A percentile compares a stretch with the other conserved stretches of the same genome.
These are phyloP conservation scores for Myiopsitta monachus DNA, from an alignment of 2,113 vertebrate genomes.

Conservation along the genomic window DNA sequence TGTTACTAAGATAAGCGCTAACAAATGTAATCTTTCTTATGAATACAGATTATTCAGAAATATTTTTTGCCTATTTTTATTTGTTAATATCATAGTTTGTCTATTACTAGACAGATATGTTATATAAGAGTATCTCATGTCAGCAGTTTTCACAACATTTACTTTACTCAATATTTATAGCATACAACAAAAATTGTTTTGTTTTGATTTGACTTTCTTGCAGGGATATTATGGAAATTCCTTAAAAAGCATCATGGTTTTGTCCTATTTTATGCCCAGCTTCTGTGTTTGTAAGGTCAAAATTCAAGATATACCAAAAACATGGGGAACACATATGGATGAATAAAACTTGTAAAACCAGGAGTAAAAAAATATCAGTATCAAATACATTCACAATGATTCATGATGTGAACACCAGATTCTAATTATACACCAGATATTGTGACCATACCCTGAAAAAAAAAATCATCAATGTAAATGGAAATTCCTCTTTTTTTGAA, in stretches of 20 bases:
- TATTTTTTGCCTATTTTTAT: neutral
- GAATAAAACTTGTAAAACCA: neutral
- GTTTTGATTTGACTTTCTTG: neutral
- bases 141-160: neutral
- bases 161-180: neutral
- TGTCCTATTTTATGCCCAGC: neutral
- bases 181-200: neutral
- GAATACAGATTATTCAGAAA: neutral
- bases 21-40: neutral
- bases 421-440: constrained; percentile 11
- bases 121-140: neutral
- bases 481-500: neutral
- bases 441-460: neutral
- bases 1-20: neutral
- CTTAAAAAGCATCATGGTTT: neutral
- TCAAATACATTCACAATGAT: neutral
- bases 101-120: neutral
- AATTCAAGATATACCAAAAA: neutral
- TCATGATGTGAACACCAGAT: neutral
- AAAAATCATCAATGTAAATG: neutral
- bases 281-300: neutral
- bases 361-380: neutral
- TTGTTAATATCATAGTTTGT: neutral
- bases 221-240: neutral
- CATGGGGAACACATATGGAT: neutral